Base-by-base conservation (phyloP, 2,888 invertebrate species). In the Melieria omissa region DNA sequence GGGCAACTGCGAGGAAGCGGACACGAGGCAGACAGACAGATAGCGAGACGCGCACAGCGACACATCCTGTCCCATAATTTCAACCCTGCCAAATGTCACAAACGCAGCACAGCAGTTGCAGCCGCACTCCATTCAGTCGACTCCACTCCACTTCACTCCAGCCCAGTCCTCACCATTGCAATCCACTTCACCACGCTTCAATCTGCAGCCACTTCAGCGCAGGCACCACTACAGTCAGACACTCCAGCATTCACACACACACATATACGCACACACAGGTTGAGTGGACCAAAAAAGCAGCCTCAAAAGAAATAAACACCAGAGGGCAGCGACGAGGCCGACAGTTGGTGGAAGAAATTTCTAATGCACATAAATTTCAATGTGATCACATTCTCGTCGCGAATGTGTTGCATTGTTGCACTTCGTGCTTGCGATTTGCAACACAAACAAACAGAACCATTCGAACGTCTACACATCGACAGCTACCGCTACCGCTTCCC, bases 301-400 rank as follows among this genome's bases (percentile, higher is more conserved):
- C 29, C 29, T 29, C 29, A 29, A 29, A 29, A 29, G 29, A 29
- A 29, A 29, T 29, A 29, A 29, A 2, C 29, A 29, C 12, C 60
- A 41, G 49, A 44, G 14, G 41, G 16, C 29, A 12, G 16, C 62
- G 12, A 46, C n/a, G 41, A 8, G 45, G 47, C 45, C 60, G 10
- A 42, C 29, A 52, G 69, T 46, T 65, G 61, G 44, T 49, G 52
- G 70, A 65, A 74, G 73, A 71, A 71, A 77, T 81, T 81, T 80
- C 77, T 81, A 81, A 81, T 83, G 82, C 81, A 82, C 81, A 81
- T 81, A 81, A 83, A 81, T 81, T 81, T 80, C 80, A 82, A 82
- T 83, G 81, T 80, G 81, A 83, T 81, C 81, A 82, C 82, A 81
- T 80, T 76, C 81, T 29, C 29, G 29, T 2, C 29, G 29, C 29